Conservation (phyloP, 2,113 vertebrate genomes). For the Megatriorchis doriae region DNA sequence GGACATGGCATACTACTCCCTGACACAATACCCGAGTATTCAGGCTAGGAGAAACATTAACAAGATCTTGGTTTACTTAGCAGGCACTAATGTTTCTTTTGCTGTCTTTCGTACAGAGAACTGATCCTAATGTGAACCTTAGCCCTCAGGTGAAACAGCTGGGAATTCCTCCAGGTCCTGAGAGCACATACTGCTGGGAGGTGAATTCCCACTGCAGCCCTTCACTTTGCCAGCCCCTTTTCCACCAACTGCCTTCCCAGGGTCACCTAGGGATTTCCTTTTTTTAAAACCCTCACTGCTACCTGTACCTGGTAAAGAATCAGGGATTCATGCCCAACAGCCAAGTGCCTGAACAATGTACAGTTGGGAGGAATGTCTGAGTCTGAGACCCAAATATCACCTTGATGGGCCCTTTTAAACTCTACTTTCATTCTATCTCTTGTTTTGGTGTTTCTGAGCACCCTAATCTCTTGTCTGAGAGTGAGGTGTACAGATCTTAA, state of each 20-base stretch:
- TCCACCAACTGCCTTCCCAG: not conserved
- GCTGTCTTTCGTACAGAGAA: not conserved
- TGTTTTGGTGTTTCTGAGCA: not conserved
- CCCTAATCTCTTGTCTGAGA: not conserved
- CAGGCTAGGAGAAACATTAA: not conserved
- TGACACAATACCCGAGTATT: not conserved
- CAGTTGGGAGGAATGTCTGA: not conserved
- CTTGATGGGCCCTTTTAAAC: not conserved
- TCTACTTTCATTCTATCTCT: not conserved
- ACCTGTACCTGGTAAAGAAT: not conserved
- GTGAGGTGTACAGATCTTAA: not conserved
- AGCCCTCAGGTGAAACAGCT: not conserved
- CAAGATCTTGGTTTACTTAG: not conserved
- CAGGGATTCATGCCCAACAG: not conserved
- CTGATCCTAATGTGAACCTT: not conserved
- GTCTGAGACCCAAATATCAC: not conserved
- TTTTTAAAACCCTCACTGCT: not conserved
- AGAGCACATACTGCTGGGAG: not conserved
- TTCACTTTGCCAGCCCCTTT: not conserved
- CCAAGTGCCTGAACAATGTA: not conserved
- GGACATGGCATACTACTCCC: not conserved
- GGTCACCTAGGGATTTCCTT: not conserved
- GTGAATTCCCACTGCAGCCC: not conserved
- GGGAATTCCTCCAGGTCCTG: not conserved
- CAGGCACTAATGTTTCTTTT: not conserved